Conservation (phyloP, 2,797 vertebrate species). For the Danio aesculapii region DNA sequence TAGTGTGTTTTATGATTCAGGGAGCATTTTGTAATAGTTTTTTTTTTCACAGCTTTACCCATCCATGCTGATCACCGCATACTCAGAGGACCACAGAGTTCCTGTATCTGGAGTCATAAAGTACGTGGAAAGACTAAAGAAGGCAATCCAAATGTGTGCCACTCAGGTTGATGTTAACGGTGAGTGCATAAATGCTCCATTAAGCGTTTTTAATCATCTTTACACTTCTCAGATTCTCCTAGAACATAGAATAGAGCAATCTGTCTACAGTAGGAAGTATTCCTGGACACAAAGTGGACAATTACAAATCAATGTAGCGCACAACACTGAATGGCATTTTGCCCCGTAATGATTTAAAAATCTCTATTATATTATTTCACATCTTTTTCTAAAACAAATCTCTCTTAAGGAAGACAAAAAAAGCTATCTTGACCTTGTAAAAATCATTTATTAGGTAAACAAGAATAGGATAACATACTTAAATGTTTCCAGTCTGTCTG, state of each 20-base stretch:
- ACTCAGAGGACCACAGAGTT: slow-evolving; percentile 84
- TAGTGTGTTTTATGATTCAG: no score
- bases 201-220: not conserved
- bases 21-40: not conserved
- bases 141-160: slow-evolving; percentile 75
- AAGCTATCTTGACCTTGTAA: no score
- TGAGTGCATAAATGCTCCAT: slow-evolving; percentile 39
- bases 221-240: not conserved
- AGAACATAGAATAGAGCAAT: not conserved
- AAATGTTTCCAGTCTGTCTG: no score
- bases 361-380: no score
- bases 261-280: not conserved
- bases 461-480: no score
- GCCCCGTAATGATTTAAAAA: no score
- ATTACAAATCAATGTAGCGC: not conserved
- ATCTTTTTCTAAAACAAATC: no score
- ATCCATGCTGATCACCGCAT: slow-evolving; percentile 90
- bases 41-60: slow-evolving; percentile 85
- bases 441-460: no score
- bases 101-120: slow-evolving; percentile 83
- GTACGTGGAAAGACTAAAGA: slow-evolving; percentile 83
- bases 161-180: slow-evolving; percentile 66
- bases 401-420: no score
- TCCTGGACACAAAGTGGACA: not conserved
- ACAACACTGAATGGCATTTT: not conserved